A percentile compares a stretch with the other conserved stretches of the same genome.
These are phyloP conservation scores for Wiebesia pumilae DNA, from an alignment of 1,140 invertebrate species.

Conservation along the genomic window DNA sequence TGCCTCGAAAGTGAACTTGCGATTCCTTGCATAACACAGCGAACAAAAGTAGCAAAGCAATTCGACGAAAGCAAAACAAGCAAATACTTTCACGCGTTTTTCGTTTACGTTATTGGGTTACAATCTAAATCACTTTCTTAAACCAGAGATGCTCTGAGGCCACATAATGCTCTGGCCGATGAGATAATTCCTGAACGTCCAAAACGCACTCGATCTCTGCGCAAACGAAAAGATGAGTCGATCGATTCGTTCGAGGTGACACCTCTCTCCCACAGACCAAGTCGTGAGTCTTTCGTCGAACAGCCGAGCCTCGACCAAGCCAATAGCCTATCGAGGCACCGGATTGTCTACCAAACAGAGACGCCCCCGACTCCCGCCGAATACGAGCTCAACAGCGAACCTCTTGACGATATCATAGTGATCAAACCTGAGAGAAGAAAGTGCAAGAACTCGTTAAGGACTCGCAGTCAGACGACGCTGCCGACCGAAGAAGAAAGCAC, in stretches of 20 bases:
- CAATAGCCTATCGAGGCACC: conserved; percentile 62
- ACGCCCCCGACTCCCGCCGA: conserved; percentile 12
- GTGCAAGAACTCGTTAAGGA: conserved; percentile 61
- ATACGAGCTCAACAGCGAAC: conserved; percentile 54
- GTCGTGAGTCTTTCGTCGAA: conserved; percentile 65
- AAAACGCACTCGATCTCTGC: conserved; percentile 63
- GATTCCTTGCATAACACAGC: too few relatives aligned
- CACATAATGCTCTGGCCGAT: conserved; percentile 6
- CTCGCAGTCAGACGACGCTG: conserved; percentile 44
- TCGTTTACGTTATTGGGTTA: too few relatives aligned
- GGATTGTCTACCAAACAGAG: conserved; percentile 69
- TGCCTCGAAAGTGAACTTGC: too few relatives aligned
- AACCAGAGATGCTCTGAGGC: conserved; percentile 44
- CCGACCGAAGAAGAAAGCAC: conserved; percentile 6
- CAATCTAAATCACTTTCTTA: not conserved
- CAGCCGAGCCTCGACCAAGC: conserved; percentile 50
- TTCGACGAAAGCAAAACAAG: too few relatives aligned
- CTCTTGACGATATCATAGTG: conserved; percentile 71
- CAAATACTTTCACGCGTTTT: too few relatives aligned
- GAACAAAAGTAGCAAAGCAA: too few relatives aligned
- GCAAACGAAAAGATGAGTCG: conserved; percentile 62
- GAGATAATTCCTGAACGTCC: conserved; percentile 63
- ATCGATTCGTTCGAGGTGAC: conserved; percentile 57
- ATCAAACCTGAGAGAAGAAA: conserved; percentile 70
- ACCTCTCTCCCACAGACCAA: conserved; percentile 61